Percentiles rank a stretch among this genome's conserved stretches.
phyloP scores from a whole-genome alignment of 2,113 vertebrate species.

The Pholis gunnellus region DNA sequence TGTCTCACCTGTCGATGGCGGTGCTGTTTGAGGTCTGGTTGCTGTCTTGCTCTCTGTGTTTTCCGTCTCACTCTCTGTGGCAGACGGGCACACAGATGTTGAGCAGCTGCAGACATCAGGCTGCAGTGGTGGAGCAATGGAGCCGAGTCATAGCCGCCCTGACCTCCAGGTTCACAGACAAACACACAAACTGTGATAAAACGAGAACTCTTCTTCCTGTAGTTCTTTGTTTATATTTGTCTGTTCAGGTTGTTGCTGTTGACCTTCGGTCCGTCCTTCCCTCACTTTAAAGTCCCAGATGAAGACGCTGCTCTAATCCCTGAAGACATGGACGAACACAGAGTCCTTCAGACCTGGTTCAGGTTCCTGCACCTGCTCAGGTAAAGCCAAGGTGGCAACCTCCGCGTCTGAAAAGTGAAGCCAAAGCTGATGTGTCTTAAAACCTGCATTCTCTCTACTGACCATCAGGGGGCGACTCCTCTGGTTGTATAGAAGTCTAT shows the following conservation, averaged over 20 bases:
- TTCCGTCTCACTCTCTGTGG: conserved; percentile 95
- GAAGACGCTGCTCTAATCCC: conserved; percentile 92
- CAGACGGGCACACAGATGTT: conserved; percentile 95
- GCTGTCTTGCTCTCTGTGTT: conserved; percentile 90
- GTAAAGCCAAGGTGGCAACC: conserved; percentile 67
- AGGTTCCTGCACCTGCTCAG: conserved; percentile 95
- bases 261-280: conserved; percentile 92
- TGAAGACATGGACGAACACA: conserved; percentile 91
- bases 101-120: conserved; percentile 93
- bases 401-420: background rate
- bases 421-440: background rate
- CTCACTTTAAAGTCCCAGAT: conserved; percentile 91
- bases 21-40: conserved; percentile 96
- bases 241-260: conserved; percentile 87
- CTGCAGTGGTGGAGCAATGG: conserved; percentile 94
- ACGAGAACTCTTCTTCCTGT: background rate
- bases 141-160: conserved; percentile 91
- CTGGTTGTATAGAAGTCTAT: too few relatives aligned
- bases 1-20: conserved; percentile 91
- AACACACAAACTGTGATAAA: background rate
- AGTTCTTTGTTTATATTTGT: background rate
- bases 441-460: background rate
- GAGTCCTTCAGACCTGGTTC: conserved; percentile 94
- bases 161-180: conserved; percentile 87
- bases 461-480: too few relatives aligned